Evolutionary conservation across 2,113 vertebrate genomes (phyloP).

Genomic region (Tachycineta bicolor): DNA sequence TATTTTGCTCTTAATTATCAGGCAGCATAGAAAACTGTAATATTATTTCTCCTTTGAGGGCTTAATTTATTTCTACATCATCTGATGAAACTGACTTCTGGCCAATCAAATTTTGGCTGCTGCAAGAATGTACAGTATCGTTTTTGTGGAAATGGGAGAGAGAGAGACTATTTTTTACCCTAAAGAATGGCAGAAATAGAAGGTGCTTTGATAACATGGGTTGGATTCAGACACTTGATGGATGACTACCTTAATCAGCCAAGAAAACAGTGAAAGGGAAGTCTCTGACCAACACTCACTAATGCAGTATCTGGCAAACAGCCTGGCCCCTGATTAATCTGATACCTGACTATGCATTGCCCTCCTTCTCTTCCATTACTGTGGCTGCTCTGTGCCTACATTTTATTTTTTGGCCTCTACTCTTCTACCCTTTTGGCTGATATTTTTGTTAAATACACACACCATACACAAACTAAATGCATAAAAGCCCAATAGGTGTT

Average conservation of each 20-base stretch:
- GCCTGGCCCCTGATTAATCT: slow-evolving; percentile 75
- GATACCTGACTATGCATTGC: slow-evolving; percentile 51
- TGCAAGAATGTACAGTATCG: neutral
- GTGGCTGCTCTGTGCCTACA: slow-evolving; percentile 16
- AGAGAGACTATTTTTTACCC: neutral
- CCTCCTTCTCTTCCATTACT: neutral
- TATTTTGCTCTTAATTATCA: neutral
- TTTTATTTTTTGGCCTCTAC: neutral
- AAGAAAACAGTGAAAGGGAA: slow-evolving; percentile 58
- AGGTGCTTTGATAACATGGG: slow-evolving; percentile 7
- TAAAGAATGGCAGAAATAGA: neutral
- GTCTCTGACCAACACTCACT: slow-evolving; percentile 50
- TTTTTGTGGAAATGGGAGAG: neutral
- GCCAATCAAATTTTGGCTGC: neutral
- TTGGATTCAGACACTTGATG: slow-evolving; percentile 43
- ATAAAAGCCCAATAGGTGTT: neutral
- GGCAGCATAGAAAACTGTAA: neutral
- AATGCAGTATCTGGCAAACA: slow-evolving; percentile 75
- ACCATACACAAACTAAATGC: neutral
- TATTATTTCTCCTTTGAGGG: neutral
- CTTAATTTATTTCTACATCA: slow-evolving; percentile 20
- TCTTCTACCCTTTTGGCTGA: neutral
- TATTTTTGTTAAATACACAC: neutral
- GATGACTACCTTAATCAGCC: slow-evolving; percentile 47
- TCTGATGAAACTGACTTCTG: neutral